phyloP scores from a whole-genome alignment of 1,140 invertebrate genomes.

The Idris sp. region DNA sequence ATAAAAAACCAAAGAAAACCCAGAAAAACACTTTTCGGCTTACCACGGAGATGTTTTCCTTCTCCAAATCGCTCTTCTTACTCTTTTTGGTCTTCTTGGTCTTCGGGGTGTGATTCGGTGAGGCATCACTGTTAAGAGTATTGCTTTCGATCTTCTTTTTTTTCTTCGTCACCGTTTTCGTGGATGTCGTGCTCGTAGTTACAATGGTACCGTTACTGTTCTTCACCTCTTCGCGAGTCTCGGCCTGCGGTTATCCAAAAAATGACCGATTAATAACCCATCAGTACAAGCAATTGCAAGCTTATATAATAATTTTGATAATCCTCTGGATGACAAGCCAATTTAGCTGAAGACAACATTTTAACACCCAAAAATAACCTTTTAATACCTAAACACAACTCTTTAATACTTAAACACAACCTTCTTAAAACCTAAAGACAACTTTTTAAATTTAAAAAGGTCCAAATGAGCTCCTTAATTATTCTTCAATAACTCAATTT shows the following conservation, averaged over 20 bases:
- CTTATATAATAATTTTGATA: neutral
- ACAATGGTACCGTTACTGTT: conserved; percentile 65
- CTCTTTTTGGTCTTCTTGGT: conserved; percentile 82
- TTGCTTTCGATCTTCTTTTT: conserved; percentile 76
- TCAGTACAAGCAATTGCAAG: no score
- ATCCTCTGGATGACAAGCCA: no score
- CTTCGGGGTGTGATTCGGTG: conserved; percentile 73
- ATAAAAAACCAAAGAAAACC: no score
- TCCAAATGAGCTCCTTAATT: no score
- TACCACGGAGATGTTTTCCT: conserved; percentile 83
- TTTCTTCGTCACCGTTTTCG: conserved; percentile 72
- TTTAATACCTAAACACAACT: no score
- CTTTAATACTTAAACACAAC: no score
- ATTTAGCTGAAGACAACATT: no score
- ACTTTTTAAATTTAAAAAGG: no score
- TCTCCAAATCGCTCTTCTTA: conserved; percentile 80
- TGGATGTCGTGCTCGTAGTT: conserved; percentile 57
- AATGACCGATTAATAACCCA: no score
- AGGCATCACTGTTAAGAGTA: conserved; percentile 72
- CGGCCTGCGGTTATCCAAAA: conserved; percentile 64
- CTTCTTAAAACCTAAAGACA: no score
- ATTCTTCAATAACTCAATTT: no score
- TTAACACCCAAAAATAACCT: no score
- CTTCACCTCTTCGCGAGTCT: conserved; percentile 75
- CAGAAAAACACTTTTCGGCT: conserved; percentile 63